Evolutionary conservation across 2,113 vertebrate species (phyloP).

Genomic region (Shinisaurus crocodilurus): DNA sequence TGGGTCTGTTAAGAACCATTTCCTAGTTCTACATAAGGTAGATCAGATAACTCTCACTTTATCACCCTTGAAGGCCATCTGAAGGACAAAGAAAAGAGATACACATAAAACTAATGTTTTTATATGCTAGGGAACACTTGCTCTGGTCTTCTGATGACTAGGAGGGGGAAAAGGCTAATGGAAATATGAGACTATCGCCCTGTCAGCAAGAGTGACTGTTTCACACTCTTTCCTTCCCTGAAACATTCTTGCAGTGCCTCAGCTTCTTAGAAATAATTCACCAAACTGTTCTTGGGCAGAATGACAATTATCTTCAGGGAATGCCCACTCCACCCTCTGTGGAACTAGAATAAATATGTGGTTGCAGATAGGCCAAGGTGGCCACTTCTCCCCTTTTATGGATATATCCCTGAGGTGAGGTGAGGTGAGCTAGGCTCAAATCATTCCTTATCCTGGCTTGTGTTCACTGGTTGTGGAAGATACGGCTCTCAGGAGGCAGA

Average conservation of each 20-base stretch:
- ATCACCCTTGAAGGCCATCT: conserved; percentile 91
- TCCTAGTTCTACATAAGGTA: conserved; percentile 87
- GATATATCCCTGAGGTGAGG: not conserved
- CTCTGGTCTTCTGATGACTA: conserved; percentile 11
- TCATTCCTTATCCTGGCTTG: not conserved
- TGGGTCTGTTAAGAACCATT: conserved; percentile 86
- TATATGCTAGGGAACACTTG: conserved; percentile 60
- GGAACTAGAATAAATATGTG: conserved; percentile 22
- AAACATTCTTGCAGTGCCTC: conserved; percentile 15
- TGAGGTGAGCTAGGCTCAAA: not conserved
- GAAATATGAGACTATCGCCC: conserved; percentile 25
- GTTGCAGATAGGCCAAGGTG: not conserved
- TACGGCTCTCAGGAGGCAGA: not conserved
- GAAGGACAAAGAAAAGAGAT: conserved; percentile 88
- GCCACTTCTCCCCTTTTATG: not conserved
- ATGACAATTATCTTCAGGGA: not conserved
- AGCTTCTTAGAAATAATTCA: conserved; percentile 21
- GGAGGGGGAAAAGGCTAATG: conserved; percentile 14
- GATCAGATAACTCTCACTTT: conserved; percentile 94
- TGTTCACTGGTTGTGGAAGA: not conserved
- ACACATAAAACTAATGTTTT: conserved; percentile 90
- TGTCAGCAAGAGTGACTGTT: accelerated
- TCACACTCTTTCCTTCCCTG: accelerated
- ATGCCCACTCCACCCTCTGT: not conserved
- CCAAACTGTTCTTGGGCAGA: conserved; percentile 38